Evolutionary conservation across 2,797 vertebrate species (phyloP), one percentile per base, ranked within the genome.

Genomic region (Zenarchopterus dispar): DNA sequence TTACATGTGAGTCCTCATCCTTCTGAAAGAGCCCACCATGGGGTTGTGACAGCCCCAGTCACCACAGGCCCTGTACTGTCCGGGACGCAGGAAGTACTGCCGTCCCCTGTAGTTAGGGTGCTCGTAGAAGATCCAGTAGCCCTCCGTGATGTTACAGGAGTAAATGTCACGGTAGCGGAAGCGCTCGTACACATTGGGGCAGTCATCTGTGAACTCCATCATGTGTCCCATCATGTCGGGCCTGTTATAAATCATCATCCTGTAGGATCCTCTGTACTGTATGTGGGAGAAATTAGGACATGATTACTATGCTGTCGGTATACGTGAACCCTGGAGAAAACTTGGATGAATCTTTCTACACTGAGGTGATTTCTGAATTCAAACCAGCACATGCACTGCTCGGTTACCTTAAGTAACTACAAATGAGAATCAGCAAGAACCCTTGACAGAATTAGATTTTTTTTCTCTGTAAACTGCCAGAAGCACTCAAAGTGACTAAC

Each of bases 121-220:
- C 88, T 93, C 94, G 3, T 93, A 93, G 89, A 94, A 93, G 86
- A 88, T 80, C 93, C 93, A 94, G 91, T 68, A 94, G 18, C 92
- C 93, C 68, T 93, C 92, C 84, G 86, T 83, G 65, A 94, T 67
- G 59, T 93, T 88, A 80, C 88, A 91, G 67, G 92, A 95, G 86
- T 88, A 92, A 81, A 94, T 90, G 62, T 94, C 90, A 62, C 69
- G 85, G 84, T 70, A 74, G 44, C 53, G 88, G 84, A 93, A 94
- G 19, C 89, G 91, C 0, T 94, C 90, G 6, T 80, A 82, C 76
- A 93, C 75, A 17, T 92, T 93, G 73, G 92, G 89, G 84, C 93
- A 94, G 91, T 94, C 92, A 0, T 94, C 93, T 82, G 84, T 84
- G 85, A 93, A 92, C 86, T 95, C 93, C 92, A 93, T 93, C 18